Evolutionary conservation across 2,888 invertebrate species (phyloP).

Genomic region (Drosophila affinis): DNA sequence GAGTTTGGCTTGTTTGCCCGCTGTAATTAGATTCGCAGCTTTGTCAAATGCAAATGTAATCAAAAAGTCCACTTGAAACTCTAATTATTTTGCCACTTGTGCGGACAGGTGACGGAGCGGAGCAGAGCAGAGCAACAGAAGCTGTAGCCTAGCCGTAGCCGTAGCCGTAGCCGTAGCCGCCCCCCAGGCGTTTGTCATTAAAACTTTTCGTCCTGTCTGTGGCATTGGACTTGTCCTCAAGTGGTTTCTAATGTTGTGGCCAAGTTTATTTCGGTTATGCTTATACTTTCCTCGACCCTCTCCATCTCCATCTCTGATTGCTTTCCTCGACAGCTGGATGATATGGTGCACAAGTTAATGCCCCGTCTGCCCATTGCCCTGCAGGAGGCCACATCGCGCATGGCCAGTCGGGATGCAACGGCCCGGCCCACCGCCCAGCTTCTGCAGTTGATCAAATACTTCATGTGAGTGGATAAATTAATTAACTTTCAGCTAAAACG

Average conservation of each 20-base stretch:
- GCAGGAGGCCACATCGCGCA: constrained; percentile 93
- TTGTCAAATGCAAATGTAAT: constrained; percentile 81
- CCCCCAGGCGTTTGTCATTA: constrained; percentile 45
- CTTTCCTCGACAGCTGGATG: constrained; percentile 88
- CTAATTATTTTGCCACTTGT: constrained; percentile 78
- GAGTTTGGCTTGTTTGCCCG: constrained; percentile 67
- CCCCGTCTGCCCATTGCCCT: constrained; percentile 92
- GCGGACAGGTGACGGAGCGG: constrained; percentile 59
- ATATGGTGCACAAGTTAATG: constrained; percentile 90
- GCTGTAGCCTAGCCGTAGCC: constrained; percentile 4
- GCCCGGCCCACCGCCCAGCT: constrained; percentile 96
- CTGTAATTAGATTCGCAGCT: constrained; percentile 74
- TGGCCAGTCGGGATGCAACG: constrained; percentile 92
- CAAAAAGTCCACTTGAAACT: constrained; percentile 77
- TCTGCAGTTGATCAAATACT: constrained; percentile 94
- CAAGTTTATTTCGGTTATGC: constrained; percentile 48
- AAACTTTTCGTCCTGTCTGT: constrained; percentile 46
- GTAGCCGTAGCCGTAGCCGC: constrained; percentile 17
- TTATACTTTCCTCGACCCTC: not conserved
- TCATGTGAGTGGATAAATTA: constrained; percentile 88
- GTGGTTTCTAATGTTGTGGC: constrained; percentile 54
- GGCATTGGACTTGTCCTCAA: constrained; percentile 48
- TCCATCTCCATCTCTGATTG: not conserved
- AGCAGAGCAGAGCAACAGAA: not conserved
- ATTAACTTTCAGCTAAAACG: constrained; percentile 69